Evolutionary conservation across 2,113 vertebrate species (phyloP), one percentile per base, ranked within the genome.

Genomic region (Parotia lawesii): DNA sequence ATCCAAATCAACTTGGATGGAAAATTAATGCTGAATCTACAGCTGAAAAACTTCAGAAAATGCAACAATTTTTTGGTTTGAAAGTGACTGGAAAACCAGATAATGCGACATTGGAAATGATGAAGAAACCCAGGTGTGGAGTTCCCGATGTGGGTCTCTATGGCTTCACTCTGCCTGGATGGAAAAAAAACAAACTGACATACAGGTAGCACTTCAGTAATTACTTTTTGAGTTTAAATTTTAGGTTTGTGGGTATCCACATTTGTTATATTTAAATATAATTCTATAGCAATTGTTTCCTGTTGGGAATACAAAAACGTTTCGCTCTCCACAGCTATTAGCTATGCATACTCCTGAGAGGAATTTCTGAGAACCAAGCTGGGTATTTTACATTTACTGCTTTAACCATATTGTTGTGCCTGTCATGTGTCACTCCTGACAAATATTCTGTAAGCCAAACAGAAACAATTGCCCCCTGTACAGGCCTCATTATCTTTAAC

Each of bases 21-120:
- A 97, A 87, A 90, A 91, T 35, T 47, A 97, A 92, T 60, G 69
- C 27, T 66, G 94, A 87, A 67, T 78, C 89, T 5, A 45, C 77
- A 33, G 48, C 56, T 10, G 89, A 94, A 78, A 98, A 96, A 79
- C 89, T 98, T 62, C 85, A 69, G 53, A 97, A 98, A 97, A 98
- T 98, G 98, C 98, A 98, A 90, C 89, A 92, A 5, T 98, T 98
- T 94, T 98, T 98, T 89, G 94, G 97, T 31, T 93, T 98, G 84
- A 93, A 96, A 60, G 96, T 98, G 64, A 98, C 97, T 12, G 98
- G 98, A 51, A 97, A 93, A 56, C 67, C 97, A 51, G 97, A 98
- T 45, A 56, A 94, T 5, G 86, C 95, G 24, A 98, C 98, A 2
- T 35, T 98, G n/a, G 82, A 97, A 90, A 57, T 97, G 5, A 98